phyloP scores from a whole-genome alignment of 2,888 invertebrate species.

The Eristalinus sepulchralis region DNA sequence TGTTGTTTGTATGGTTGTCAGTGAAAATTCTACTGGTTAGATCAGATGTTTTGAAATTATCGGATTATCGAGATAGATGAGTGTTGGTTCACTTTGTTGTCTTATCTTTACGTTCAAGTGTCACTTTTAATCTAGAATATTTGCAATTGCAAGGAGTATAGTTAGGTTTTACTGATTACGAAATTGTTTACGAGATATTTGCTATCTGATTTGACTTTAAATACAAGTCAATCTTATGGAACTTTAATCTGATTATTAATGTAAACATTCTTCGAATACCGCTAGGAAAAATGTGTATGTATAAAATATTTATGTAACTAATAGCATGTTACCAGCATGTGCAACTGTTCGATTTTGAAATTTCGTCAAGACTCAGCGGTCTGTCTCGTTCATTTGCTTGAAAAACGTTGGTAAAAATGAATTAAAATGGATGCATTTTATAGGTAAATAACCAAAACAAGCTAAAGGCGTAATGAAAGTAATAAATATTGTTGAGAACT shows the following conservation, averaged over 20 bases:
- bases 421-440: too few species aligned
- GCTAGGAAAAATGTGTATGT: neutral
- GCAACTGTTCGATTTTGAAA: too few species aligned
- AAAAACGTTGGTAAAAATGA: too few species aligned
- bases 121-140: conserved; percentile 3
- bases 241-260: neutral
- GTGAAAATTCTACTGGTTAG: conserved; percentile 25
- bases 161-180: conserved; percentile 11
- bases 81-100: conserved; percentile 11
- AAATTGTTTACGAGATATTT: conserved; percentile 7
- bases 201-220: conserved; percentile 24
- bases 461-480: too few species aligned
- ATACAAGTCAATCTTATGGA: neutral
- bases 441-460: too few species aligned
- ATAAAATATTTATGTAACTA: too few species aligned
- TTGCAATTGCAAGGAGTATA: neutral
- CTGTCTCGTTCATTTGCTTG: too few species aligned
- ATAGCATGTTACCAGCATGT: too few species aligned
- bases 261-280: too few species aligned
- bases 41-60: conserved; percentile 49
- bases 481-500: too few species aligned
- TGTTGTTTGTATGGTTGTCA: conserved; percentile 33
- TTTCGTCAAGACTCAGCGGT: too few species aligned
- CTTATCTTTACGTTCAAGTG: neutral
- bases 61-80: conserved; percentile 32